These are phyloP conservation scores for Amitus sp. DNA, from an alignment of 2,888 invertebrate genomes.

Conservation along the genomic window DNA sequence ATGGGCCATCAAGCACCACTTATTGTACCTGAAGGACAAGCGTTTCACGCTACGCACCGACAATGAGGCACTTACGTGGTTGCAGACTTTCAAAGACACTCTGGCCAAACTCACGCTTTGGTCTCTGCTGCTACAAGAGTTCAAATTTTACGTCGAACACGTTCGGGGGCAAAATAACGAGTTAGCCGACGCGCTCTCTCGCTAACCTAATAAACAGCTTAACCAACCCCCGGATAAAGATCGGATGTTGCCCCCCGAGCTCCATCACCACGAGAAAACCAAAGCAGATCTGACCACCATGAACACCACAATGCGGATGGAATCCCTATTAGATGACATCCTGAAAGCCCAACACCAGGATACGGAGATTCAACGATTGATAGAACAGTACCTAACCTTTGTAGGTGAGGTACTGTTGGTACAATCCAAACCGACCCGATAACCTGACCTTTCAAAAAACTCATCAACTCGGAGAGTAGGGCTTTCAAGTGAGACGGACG, in stretches of 20 bases:
- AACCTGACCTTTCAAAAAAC: too few species aligned
- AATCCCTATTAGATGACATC: too few species aligned
- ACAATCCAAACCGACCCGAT: too few species aligned
- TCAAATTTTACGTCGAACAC: conserved; percentile 15
- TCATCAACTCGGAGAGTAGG: too few species aligned
- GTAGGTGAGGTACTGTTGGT: too few species aligned
- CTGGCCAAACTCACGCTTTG: conserved; percentile 8
- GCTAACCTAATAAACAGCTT: neutral
- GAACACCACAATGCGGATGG: too few species aligned
- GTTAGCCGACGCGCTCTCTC: neutral
- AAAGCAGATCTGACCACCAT: neutral
- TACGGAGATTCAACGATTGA: neutral
- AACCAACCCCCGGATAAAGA: neutral
- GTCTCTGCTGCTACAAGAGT: conserved; percentile 14
- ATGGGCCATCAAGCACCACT: conserved; percentile 16
- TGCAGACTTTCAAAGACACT: neutral
- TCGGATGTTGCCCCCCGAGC: too few species aligned
- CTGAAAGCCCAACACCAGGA: neutral
- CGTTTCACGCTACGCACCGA: conserved; percentile 10
- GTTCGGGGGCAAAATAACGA: neutral
- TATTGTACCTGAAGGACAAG: conserved; percentile 10
- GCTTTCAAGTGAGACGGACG: too few species aligned
- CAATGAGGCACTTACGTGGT: conserved; percentile 11
- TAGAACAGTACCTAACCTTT: too few species aligned
- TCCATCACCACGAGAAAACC: too few species aligned